A percentile compares a stretch with the other conserved stretches of the same genome.
These are phyloP conservation scores for Hippocampus mohnikei DNA, from an alignment of 2,113 vertebrate genomes.

Conservation along the genomic window DNA sequence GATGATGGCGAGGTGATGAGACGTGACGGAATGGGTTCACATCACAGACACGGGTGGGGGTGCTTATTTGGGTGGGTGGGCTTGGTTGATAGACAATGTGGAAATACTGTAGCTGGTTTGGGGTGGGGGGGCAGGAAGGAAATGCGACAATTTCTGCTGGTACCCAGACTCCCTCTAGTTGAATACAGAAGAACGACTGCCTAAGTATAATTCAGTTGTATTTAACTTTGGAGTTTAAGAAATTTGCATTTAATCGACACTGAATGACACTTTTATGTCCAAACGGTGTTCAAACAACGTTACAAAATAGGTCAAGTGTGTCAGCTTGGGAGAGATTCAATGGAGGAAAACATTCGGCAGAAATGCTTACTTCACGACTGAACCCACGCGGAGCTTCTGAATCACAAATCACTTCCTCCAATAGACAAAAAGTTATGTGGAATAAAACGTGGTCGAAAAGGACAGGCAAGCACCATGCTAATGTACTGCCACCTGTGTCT, in stretches of 20 bases:
- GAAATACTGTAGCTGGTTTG: constrained; percentile 32
- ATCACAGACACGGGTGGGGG: neutral
- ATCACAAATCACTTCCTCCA: no score
- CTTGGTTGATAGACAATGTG: neutral
- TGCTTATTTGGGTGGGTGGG: constrained; percentile 4
- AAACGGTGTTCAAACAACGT: no score
- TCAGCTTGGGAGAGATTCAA: no score
- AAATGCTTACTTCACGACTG: no score
- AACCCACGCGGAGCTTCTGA: no score
- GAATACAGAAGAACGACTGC: no score
- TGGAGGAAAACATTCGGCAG: no score
- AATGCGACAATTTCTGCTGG: constrained; percentile 15
- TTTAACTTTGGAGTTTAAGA: no score
- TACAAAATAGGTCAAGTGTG: no score
- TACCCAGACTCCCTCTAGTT: neutral
- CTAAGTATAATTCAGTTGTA: neutral
- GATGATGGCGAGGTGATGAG: constrained; percentile 16
- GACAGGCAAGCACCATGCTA: constrained; percentile 1
- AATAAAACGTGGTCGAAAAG: neutral
- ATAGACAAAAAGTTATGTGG: neutral
- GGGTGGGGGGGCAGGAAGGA: constrained; percentile 18
- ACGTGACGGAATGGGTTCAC: constrained; percentile 55
- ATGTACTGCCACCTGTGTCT: constrained; percentile 43
- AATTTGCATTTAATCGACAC: no score
- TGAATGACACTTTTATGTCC: no score